Evolutionary conservation across 30 jellyfish, hydroid and myxozoan genomes (phyloP).

Genomic region (Pseudorhiza aurosa): DNA sequence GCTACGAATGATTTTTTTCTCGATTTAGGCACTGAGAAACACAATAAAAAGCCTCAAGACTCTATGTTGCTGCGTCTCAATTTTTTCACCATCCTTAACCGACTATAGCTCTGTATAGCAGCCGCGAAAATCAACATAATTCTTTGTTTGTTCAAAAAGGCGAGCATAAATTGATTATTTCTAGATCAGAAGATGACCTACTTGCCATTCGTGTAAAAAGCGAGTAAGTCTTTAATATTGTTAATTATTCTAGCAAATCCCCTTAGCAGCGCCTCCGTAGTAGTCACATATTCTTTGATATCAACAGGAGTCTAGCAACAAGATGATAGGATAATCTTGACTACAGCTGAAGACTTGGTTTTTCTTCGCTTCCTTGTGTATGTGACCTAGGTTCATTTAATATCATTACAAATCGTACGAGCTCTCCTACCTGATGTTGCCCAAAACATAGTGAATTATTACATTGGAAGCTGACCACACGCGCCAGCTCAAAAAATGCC

Average conservation of each 20-base stretch:
- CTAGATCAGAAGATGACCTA: constrained; percentile 47
- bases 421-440: constrained; percentile 72
- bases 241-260: constrained; percentile 71
- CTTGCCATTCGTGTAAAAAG: constrained; percentile 3
- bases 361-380: constrained; percentile 1
- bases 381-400: constrained; percentile 66
- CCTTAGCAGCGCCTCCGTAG: constrained; percentile 59
- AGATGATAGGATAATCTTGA: constrained; percentile 53
- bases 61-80: no score
- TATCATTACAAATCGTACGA: constrained; percentile 46
- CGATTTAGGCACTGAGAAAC: no score
- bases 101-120: no score
- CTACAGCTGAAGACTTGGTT: constrained; percentile 45
- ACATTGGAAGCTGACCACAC: constrained; percentile 53
- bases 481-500: constrained; percentile 51
- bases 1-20: no score
- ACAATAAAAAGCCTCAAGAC: no score
- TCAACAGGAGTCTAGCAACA: constrained; percentile 67
- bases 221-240: constrained; percentile 41
- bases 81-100: no score
- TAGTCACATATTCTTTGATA: constrained; percentile 23
- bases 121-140: no score
- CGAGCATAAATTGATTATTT: neutral
- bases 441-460: constrained; percentile 59
- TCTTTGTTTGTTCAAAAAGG: no score